Percentiles rank a stretch among this genome's conserved stretches.
Conservation (phyloP, 1,140 invertebrate species). For the Brachionus manjavacas region DNA sequence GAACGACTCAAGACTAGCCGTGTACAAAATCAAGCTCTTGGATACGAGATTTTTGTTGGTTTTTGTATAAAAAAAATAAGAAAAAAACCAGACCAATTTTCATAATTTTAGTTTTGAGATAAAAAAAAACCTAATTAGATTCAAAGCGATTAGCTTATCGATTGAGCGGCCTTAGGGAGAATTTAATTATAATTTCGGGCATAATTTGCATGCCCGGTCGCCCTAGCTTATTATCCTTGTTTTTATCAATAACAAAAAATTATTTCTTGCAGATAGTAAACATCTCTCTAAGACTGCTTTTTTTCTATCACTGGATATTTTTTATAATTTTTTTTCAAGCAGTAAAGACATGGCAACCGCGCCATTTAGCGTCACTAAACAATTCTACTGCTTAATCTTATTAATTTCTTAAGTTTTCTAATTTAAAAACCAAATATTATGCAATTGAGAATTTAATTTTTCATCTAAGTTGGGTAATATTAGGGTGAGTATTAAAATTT, state of each 20-base stretch:
- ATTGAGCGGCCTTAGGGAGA: neutral
- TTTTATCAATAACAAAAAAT: neutral
- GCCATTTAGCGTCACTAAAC: neutral
- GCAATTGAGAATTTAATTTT: neutral
- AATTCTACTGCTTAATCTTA: neutral
- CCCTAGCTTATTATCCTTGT: neutral
- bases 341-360: neutral
- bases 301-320: neutral
- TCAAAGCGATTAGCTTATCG: neutral
- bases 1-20: neutral
- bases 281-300: neutral
- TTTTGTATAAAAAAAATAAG: neutral
- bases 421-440: neutral
- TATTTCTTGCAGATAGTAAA: neutral
- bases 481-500: too few species aligned
- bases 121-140: neutral
- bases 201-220: neutral
- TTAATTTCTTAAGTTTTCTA: neutral
- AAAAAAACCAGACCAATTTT: neutral
- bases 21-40: neutral
- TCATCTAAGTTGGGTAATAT: neutral
- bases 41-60: neutral
- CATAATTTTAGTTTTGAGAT: slow-evolving; percentile 1
- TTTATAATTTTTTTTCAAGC: neutral
- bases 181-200: neutral